phyloP scores from a whole-genome alignment of 2,888 invertebrate species.

The Rhogogaster chlorosoma region DNA sequence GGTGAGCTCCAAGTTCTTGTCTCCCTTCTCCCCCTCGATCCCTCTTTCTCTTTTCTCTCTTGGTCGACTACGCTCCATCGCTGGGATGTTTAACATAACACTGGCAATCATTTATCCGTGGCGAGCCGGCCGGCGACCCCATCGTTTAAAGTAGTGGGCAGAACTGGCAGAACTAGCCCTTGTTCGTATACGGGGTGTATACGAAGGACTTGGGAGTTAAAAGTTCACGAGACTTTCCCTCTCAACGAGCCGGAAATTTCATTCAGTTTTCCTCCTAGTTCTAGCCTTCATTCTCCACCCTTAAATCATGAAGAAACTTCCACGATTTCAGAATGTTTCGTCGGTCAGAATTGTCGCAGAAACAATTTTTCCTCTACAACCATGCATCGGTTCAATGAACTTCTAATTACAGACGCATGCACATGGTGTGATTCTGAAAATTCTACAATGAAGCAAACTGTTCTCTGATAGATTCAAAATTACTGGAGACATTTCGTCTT shows the following conservation, averaged over 20 bases:
- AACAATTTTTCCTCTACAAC: background rate
- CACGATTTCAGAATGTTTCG: background rate
- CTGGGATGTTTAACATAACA: conserved; percentile 77
- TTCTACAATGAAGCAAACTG: background rate
- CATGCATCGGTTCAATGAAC: background rate
- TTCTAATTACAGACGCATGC: background rate
- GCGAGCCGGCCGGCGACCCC: conserved; percentile 74
- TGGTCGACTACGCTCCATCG: conserved; percentile 56
- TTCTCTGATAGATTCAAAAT: background rate
- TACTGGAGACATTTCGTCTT: background rate
- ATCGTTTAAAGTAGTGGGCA: conserved; percentile 74
- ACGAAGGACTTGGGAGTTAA: background rate
- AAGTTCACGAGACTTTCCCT: conserved; percentile 22
- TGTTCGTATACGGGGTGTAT: conserved; percentile 56
- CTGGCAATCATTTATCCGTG: conserved; percentile 77
- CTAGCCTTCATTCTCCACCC: background rate
- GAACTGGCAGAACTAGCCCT: conserved; percentile 68
- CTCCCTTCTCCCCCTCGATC: conserved; percentile 53
- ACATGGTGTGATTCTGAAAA: background rate
- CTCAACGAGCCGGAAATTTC: background rate
- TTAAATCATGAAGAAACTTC: background rate
- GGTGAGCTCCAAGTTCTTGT: conserved; percentile 64
- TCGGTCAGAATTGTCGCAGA: background rate
- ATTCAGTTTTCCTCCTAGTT: conserved; percentile 2
- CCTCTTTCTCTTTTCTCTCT: conserved; percentile 47